Evolutionary conservation across 2,797 vertebrate species (phyloP), one percentile per base, ranked within the genome.

Genomic region (Trachops cirrhosus): DNA sequence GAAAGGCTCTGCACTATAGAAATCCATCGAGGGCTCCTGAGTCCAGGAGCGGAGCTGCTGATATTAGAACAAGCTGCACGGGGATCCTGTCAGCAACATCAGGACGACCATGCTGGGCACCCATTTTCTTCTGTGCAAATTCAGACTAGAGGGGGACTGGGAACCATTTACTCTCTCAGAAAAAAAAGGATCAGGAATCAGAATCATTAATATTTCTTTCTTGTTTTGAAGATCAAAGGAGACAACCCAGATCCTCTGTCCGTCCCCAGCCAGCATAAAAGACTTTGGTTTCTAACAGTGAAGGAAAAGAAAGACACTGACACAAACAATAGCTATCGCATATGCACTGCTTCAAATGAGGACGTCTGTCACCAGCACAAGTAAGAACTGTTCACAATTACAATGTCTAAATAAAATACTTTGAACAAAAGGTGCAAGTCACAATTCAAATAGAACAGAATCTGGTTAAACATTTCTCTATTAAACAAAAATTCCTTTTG

Each of bases 351-450:
- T 59, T 88, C 94, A 96, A 91, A 96, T 93, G 97, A 93, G 37
- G 84, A 77, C 89, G 12, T 57, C 78, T 57, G 97, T 92, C 97
- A 96, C 98, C 71, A 97, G 97, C 98, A 97, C 96, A 1, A 95
- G 89, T 59, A 94, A 98, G 97, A 97, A 97, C 97, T n/a, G 95
- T 52, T 95, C 98, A 98, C 98, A 89, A 96, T 94, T 93, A 98
- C 98, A 97, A 97, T 12, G 97, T 94, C 97, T 97, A 98, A 98
- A 99, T 98, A 98, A 98, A 98, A 98, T 88, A 97, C 98, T 98
- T 97, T 92, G 97, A 99, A 99, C 98, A 96, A 74, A 99, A 99
- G 99, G 99, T 99, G 99, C 99, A 99, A 99, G 98, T 98, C 98
- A 99, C 98, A 98, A 98, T 98, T 98, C 98, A 97, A 98, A 98